These are phyloP conservation scores for Sturnus vulgaris DNA, from an alignment of 2,113 vertebrate species.

Conservation along the genomic window DNA sequence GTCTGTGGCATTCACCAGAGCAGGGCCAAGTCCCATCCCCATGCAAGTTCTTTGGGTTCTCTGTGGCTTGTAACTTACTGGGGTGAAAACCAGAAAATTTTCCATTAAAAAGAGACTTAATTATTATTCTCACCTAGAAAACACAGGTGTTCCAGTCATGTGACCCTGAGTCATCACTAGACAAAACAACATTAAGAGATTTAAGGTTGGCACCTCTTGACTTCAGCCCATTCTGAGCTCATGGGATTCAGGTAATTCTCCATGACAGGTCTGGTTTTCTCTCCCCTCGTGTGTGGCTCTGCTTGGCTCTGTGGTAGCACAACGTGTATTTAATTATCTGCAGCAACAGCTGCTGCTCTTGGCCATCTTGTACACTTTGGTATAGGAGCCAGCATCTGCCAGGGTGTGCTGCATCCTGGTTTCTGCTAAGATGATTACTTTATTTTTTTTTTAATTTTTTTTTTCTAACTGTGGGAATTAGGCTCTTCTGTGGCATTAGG, in stretches of 20 bases:
- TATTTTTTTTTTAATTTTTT: not conserved
- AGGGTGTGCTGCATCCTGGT: not conserved
- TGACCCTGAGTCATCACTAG: not conserved
- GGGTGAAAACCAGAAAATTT: not conserved
- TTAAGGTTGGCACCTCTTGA: not conserved
- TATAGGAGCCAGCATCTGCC: not conserved
- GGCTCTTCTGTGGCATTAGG: not conserved
- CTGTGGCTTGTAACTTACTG: not conserved
- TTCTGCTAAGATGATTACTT: not conserved
- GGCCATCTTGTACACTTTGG: not conserved
- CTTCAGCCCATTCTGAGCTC: not conserved
- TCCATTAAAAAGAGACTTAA: not conserved
- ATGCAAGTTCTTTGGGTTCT: not conserved
- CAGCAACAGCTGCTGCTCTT: not conserved
- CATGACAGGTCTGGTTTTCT: not conserved
- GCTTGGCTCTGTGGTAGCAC: not conserved
- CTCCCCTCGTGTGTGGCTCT: accelerated
- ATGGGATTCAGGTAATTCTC: accelerated
- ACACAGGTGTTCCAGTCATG: accelerated
- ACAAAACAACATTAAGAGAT: not conserved
- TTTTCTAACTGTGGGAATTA: not conserved
- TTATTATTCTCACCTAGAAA: not conserved
- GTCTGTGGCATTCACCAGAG: not conserved
- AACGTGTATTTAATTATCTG: not conserved
- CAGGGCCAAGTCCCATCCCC: not conserved